Evolutionary conservation across 2,113 vertebrate genomes (phyloP).

Genomic region (Tylochromis polylepis): DNA sequence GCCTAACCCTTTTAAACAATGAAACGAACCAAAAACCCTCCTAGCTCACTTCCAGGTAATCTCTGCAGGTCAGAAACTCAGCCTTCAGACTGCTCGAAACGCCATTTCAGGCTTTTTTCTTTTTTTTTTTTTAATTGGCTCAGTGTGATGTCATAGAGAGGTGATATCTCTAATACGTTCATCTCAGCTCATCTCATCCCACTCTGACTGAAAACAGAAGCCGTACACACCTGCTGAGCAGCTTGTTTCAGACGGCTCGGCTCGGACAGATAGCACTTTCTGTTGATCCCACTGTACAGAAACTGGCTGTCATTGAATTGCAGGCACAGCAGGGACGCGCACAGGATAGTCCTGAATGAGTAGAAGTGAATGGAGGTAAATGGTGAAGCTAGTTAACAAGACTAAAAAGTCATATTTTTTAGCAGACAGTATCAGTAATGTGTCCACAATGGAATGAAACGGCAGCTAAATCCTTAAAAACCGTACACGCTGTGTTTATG

Average conservation of each 20-base stretch:
- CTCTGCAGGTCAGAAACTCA: accelerated
- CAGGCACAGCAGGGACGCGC: background rate
- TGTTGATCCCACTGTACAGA: background rate
- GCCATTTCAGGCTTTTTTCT: background rate
- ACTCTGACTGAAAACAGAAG: background rate
- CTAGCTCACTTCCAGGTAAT: background rate
- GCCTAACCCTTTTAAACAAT: accelerated
- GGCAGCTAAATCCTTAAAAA: background rate
- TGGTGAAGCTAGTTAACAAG: background rate
- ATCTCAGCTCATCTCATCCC: background rate
- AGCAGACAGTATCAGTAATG: background rate
- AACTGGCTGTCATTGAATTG: background rate
- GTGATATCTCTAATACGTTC: background rate
- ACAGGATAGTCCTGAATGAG: background rate
- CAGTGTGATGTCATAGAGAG: background rate
- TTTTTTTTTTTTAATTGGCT: background rate
- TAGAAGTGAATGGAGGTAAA: background rate
- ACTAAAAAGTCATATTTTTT: background rate
- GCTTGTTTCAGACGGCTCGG: no score
- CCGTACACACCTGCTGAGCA: accelerated
- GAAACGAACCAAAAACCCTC: background rate
- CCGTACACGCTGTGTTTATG: background rate
- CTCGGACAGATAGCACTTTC: background rate
- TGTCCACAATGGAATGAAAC: background rate
- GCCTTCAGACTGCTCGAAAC: background rate